Conservation (phyloP, 2,797 vertebrate species). For the Rousettus madagascariensis region DNA sequence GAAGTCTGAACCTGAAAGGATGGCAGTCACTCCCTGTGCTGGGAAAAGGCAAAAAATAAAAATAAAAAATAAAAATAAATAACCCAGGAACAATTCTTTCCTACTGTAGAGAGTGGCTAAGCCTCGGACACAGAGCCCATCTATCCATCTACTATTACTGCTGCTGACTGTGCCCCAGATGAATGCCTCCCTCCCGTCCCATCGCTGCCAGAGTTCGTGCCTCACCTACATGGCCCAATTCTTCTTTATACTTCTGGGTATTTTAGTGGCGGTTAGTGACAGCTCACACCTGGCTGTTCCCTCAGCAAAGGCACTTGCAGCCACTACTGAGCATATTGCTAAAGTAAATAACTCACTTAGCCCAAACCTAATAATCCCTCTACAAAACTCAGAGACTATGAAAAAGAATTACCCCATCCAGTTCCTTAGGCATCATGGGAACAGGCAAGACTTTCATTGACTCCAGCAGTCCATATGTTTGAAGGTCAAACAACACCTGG, state of each 20-base stretch:
- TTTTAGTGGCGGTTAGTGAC: not conserved
- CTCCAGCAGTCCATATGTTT: constrained; percentile 54
- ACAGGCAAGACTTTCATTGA: constrained; percentile 62
- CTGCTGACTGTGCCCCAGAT: not conserved
- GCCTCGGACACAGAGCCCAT: accelerated
- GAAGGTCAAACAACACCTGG: constrained; percentile 78
- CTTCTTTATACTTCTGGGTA: not conserved
- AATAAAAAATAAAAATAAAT: no score
- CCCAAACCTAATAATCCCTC: constrained; percentile 49
- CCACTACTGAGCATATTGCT: not conserved
- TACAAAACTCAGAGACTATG: constrained; percentile 47
- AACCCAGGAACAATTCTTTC: accelerated
- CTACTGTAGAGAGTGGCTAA: accelerated
- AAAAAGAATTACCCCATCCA: constrained; percentile 19
- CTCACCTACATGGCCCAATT: not conserved
- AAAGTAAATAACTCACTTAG: constrained; percentile 58
- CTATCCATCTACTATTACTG: not conserved
- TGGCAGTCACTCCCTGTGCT: accelerated
- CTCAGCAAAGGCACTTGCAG: not conserved
- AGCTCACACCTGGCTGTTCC: constrained; percentile 38
- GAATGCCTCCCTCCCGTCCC: no score
- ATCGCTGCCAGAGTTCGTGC: no score
- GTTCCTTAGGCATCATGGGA: constrained; percentile 21
- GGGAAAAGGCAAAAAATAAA: not conserved
- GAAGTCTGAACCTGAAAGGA: not conserved